Percentiles rank a stretch among this genome's conserved stretches.
phyloP scores from a whole-genome alignment of 1,140 invertebrate genomes.

The Dolichoris vasculosae region DNA sequence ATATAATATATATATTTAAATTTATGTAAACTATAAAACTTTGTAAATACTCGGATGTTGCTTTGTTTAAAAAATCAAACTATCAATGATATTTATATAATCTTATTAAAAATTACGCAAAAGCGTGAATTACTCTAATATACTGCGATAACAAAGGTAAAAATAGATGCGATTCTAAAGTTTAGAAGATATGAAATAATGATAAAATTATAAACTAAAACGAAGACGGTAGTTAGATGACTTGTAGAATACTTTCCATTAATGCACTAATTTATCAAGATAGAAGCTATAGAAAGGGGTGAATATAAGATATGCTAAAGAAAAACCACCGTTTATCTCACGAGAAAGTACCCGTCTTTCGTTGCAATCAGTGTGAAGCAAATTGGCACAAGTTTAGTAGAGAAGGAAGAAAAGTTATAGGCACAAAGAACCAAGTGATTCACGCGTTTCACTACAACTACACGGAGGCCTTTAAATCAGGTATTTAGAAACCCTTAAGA shows the following conservation, averaged over 20 bases:
- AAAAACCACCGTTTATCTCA: constrained; percentile 6
- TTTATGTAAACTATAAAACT: too few species aligned
- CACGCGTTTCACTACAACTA: neutral
- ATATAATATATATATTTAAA: too few species aligned
- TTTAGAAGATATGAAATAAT: too few species aligned
- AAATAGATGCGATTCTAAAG: too few species aligned
- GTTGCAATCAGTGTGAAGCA: neutral
- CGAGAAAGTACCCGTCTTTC: neutral
- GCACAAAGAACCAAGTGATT: neutral
- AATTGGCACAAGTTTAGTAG: neutral
- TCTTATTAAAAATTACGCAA: too few species aligned
- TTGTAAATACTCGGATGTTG: too few species aligned
- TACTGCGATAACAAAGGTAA: too few species aligned
- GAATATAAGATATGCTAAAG: neutral
- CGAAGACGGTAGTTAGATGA: neutral
- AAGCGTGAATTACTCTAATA: too few species aligned
- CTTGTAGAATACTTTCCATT: neutral
- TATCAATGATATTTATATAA: too few species aligned
- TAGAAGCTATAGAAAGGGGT: neutral
- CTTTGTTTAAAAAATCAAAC: too few species aligned
- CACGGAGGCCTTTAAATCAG: neutral
- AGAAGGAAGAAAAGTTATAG: neutral
- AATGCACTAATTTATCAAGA: neutral
- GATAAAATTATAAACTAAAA: neutral
- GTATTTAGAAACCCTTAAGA: neutral